These are phyloP conservation scores for Eupristina koningsbergeri DNA, from an alignment of 1,140 invertebrate genomes.

Conservation along the genomic window DNA sequence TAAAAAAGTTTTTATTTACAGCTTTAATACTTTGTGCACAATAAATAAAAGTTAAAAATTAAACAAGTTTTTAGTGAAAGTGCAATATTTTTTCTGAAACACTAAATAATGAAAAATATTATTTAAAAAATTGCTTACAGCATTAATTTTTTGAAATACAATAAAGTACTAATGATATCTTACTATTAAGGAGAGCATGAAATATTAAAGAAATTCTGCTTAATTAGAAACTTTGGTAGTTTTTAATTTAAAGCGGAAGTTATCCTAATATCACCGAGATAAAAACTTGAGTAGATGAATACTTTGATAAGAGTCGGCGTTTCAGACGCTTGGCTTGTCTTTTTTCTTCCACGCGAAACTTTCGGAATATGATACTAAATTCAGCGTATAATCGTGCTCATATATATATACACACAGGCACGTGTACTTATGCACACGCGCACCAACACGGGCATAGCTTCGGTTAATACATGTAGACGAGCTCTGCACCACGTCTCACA, in stretches of 20 bases:
- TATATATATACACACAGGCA: slow-evolving; percentile 22
- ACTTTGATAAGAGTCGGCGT: slow-evolving; percentile 6
- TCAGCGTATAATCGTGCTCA: slow-evolving; percentile 53
- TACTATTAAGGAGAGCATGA: neutral
- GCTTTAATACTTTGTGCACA: no score
- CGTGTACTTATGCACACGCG: no score
- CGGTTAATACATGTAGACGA: slow-evolving; percentile 19
- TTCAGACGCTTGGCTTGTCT: slow-evolving; percentile 12
- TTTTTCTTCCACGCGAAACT: slow-evolving; percentile 44
- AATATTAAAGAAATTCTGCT: neutral
- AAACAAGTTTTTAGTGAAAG: no score
- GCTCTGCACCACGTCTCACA: slow-evolving; percentile 44
- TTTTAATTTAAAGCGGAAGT: slow-evolving; percentile 32
- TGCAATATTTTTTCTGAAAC: no score
- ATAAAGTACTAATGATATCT: neutral
- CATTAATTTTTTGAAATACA: neutral
- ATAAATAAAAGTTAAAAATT: no score
- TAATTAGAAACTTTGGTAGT: slow-evolving; percentile 19
- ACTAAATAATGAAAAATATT: no score
- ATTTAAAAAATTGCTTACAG: no score
- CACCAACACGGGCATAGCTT: neutral
- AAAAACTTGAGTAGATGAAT: slow-evolving; percentile 21
- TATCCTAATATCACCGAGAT: slow-evolving; percentile 24
- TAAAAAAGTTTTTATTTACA: no score
- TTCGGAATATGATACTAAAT: slow-evolving; percentile 56